Evolutionary conservation across 2,113 vertebrate species (phyloP).

Genomic region (Notarius quadriscutis): DNA sequence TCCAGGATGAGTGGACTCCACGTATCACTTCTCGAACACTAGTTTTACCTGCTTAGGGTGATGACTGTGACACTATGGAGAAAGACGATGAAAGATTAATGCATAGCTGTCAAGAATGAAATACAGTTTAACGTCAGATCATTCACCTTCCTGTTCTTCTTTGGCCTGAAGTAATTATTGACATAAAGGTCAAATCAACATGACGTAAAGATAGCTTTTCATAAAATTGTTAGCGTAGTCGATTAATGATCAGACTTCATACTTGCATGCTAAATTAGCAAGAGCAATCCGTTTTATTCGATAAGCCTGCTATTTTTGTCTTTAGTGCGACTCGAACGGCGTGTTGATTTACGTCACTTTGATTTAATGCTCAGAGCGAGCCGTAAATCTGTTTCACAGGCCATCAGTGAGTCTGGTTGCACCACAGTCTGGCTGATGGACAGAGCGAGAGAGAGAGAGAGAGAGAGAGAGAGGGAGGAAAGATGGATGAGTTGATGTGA

Average conservation of each 20-base stretch:
- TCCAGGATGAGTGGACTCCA: slow-evolving; percentile 47
- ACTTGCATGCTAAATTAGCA: background rate
- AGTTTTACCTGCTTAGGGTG: slow-evolving; percentile 62
- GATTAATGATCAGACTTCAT: background rate
- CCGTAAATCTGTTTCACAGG: slow-evolving; percentile 50
- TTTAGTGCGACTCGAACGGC: background rate
- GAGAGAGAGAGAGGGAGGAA: background rate
- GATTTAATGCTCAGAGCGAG: slow-evolving; percentile 41
- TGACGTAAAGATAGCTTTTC: background rate
- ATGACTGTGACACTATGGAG: slow-evolving; percentile 60
- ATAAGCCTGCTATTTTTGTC: background rate
- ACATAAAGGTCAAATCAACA: background rate
- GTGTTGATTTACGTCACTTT: slow-evolving; percentile 28
- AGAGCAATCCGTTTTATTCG: background rate
- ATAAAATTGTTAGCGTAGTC: background rate
- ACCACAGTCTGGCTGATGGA: slow-evolving; percentile 14
- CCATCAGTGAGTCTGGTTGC: slow-evolving; percentile 44
- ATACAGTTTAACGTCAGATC: slow-evolving; percentile 57
- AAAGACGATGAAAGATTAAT: slow-evolving; percentile 66
- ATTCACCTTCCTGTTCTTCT: slow-evolving; percentile 46
- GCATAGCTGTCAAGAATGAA: slow-evolving; percentile 62
- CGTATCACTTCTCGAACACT: slow-evolving; percentile 56
- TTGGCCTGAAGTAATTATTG: slow-evolving; percentile 15
- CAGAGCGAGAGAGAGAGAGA: background rate
- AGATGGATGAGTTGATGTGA: slow-evolving; percentile 22